Base-by-base conservation (phyloP, 2,888 invertebrate genomes). In the Nasonovia ribisnigri region DNA sequence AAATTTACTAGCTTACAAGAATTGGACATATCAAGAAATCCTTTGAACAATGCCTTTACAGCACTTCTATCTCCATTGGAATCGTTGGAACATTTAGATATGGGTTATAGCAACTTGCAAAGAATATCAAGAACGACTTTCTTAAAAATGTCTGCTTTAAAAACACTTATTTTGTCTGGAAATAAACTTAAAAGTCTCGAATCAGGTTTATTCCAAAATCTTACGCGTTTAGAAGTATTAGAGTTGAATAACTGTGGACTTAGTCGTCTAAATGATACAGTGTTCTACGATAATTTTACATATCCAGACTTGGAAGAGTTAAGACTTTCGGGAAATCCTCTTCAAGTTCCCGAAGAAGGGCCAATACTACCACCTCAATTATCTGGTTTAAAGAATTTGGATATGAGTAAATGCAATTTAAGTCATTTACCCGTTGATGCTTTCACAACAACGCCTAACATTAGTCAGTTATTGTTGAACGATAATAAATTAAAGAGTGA, bases 101-200 rank as follows among this genome's bases (percentile, higher is more conserved):
- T 97, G 97, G 97, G 97, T 11, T 97, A 97, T 95, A 97, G 97
- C 95, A 97, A 97, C 95, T 96, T 97, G 5, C 97, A 97, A 0
- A 96, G 96, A 95, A 96, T 97, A 94, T 97, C 97, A 0, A 97
- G 97, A 84, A 96, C 97, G 54, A 97, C 97, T 10, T 97, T 97
- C 95, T 96, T 97, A 8, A 97, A 97, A 95, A 97, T 97, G 97
- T 97, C 97, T 3, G 96, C 97, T n/a, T 96, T 97, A 96, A 97
- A 97, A 95, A 96, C 96, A 91, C 96, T 97, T 43, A 96, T 97
- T 91, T 96, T 97, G 57, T 97, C 97, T 8, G 97, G 97, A 20
- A 97, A 97, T 95, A 97, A 97, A 95, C 95, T 97, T 67, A 96
- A 97, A 95, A 97, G 97, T 4, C 95, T 97, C 16, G 97, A 97